Evolutionary conservation across 2,797 vertebrate genomes (phyloP).

Genomic region (Poeciliopsis gracilis): DNA sequence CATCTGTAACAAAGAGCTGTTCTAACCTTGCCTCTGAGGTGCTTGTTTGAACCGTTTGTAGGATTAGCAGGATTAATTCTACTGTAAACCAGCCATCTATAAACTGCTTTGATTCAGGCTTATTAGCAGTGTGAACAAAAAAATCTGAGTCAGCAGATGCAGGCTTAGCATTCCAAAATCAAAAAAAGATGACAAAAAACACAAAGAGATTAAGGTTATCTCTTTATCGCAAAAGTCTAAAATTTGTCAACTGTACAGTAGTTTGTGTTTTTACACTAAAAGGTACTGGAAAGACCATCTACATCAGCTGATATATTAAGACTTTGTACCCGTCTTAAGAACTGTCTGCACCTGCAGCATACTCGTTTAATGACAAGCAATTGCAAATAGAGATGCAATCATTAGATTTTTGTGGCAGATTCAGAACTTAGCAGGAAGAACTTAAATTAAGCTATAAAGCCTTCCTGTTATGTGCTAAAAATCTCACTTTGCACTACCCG

Average conservation of each 20-base stretch:
- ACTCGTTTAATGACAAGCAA: background rate
- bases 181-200: background rate
- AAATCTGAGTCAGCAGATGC: background rate
- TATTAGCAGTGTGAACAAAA: background rate
- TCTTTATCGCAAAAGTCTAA: background rate
- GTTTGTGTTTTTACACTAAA: background rate
- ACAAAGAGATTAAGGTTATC: background rate
- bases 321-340: background rate
- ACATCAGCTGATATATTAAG: background rate
- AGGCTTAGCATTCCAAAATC: background rate
- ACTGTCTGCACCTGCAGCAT: background rate
- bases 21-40: background rate
- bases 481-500: background rate
- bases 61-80: background rate
- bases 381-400: background rate
- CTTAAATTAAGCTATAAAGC: background rate
- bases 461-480: background rate
- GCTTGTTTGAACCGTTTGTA: background rate
- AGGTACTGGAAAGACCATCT: background rate
- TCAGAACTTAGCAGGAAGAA: background rate
- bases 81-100: background rate
- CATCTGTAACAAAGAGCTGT: background rate
- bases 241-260: background rate
- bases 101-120: background rate
- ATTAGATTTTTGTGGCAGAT: background rate